Evolutionary conservation across 2,797 vertebrate species (phyloP).

Genomic region (Anguilla megastoma): DNA sequence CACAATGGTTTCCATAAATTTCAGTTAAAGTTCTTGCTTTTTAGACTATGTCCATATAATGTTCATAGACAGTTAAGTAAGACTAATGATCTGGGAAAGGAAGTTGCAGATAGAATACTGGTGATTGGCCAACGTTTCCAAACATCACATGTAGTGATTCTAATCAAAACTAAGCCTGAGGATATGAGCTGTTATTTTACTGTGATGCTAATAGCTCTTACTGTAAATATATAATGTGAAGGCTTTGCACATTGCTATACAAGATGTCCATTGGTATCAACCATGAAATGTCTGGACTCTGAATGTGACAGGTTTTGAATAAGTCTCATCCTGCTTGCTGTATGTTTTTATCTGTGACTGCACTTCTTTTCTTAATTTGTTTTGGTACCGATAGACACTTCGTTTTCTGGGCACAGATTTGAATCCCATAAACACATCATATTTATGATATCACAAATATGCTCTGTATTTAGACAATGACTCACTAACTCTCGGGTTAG

Average conservation of each 20-base stretch:
- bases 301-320: too few species aligned
- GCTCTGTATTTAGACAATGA: not conserved
- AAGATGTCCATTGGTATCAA: not conserved
- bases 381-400: not conserved
- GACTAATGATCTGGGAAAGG: too few species aligned
- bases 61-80: too few species aligned
- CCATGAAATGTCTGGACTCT: not conserved
- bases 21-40: too few species aligned
- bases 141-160: constrained; percentile 21
- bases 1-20: too few species aligned
- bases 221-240: too few species aligned
- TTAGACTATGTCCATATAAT: too few species aligned
- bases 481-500: not conserved
- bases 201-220: too few species aligned
- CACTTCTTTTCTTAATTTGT: too few species aligned
- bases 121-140: constrained; percentile 16
- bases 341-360: not conserved
- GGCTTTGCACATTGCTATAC: too few species aligned
- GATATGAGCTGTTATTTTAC: too few species aligned
- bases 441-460: not conserved
- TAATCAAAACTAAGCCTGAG: constrained; percentile 27
- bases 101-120: too few species aligned
- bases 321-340: not conserved
- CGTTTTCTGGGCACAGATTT: not conserved
- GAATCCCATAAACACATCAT: not conserved